Percentiles rank a stretch among this genome's conserved stretches.
Evolutionary conservation across 2,797 vertebrate genomes (phyloP).

Genomic region (Atherinosoma microstoma): DNA sequence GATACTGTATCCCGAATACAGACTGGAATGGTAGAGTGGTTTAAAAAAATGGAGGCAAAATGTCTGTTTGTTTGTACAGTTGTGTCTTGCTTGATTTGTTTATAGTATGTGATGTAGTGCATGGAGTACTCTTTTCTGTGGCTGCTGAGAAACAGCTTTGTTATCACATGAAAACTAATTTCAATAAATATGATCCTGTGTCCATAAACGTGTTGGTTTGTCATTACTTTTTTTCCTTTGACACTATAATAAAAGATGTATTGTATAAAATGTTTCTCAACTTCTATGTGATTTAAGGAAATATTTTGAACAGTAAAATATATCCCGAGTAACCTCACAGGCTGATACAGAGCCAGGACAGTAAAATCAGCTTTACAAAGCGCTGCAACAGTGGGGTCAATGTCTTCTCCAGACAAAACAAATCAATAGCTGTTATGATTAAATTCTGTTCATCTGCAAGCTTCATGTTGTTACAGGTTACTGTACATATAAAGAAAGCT

Average conservation of each 20-base stretch:
- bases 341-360: not conserved
- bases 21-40: conserved; percentile 25
- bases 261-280: not conserved
- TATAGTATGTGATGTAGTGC: conserved; percentile 78
- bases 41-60: conserved; percentile 43
- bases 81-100: conserved; percentile 70
- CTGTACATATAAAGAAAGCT: not conserved
- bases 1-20: conserved; percentile 50
- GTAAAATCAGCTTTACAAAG: not conserved
- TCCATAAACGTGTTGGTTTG: conserved; percentile 35
- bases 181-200: conserved; percentile 82
- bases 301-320: not conserved
- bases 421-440: not conserved
- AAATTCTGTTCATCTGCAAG: not conserved
- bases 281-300: not conserved
- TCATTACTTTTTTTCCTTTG: not conserved
- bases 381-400: not conserved
- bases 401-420: not conserved
- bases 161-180: conserved; percentile 68
- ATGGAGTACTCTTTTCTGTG: conserved; percentile 81
- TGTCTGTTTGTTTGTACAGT: conserved; percentile 70
- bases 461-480: not conserved
- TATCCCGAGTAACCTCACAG: not conserved
- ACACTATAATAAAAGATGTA: not conserved
- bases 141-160: conserved; percentile 69